phyloP scores from a whole-genome alignment of 2,113 vertebrate genomes.

The Alces alces region DNA sequence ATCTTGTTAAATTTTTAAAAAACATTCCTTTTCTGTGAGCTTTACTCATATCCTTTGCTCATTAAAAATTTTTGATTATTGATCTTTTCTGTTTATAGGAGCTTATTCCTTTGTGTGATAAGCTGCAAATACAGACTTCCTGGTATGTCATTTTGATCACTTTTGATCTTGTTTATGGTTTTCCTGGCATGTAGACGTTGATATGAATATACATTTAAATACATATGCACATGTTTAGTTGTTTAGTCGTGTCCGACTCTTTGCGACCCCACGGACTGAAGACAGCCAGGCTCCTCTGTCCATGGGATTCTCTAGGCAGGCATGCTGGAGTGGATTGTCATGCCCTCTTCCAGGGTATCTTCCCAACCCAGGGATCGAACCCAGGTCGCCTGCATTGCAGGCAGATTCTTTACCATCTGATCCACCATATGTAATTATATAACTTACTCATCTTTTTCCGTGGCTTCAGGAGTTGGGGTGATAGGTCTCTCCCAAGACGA shows the following conservation, averaged over 20 bases:
- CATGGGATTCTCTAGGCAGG: not conserved
- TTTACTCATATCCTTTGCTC: not conserved
- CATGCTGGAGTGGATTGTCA: not conserved
- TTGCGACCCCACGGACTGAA: not conserved
- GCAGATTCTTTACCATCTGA: not conserved
- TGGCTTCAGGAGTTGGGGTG: not conserved
- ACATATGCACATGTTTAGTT: not conserved
- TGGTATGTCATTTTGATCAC: not conserved
- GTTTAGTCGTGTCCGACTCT: not conserved
- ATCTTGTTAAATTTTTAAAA: not conserved
- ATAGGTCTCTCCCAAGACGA: not conserved
- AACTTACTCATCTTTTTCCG: not conserved
- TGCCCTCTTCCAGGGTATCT: not conserved
- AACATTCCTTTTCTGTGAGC: not conserved
- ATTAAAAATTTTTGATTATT: not conserved
- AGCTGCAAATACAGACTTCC: not conserved
- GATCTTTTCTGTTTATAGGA: not conserved
- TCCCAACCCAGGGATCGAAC: not conserved
- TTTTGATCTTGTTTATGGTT: not conserved
- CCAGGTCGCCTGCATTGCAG: not conserved
- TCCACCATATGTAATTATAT: not conserved
- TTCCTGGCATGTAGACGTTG: not conserved
- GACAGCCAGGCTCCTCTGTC: not conserved
- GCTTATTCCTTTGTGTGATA: not conserved
- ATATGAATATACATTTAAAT: not conserved